Conservation (phyloP, 2,797 vertebrate genomes). For the Manis crassicaudata region DNA sequence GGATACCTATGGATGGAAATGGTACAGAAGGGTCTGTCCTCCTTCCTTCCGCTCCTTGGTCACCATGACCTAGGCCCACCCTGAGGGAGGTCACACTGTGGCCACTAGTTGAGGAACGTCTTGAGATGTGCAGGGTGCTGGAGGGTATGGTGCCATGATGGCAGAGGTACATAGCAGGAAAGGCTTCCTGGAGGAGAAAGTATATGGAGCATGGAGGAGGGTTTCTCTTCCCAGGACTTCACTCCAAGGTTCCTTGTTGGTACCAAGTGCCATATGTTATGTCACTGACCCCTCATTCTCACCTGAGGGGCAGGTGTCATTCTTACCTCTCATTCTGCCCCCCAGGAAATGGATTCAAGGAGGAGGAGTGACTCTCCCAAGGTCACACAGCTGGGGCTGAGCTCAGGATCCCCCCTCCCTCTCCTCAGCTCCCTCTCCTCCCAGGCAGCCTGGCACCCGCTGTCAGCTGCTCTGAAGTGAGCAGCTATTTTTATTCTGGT, state of each 20-base stretch:
- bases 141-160: neutral
- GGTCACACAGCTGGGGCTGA: constrained; percentile 66
- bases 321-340: neutral
- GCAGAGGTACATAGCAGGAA: neutral
- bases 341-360: neutral
- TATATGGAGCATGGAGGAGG: neutral
- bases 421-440: constrained; percentile 52
- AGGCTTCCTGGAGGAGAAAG: neutral
- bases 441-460: constrained; percentile 68
- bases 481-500: constrained; percentile 80
- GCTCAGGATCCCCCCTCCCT: constrained; percentile 53
- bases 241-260: neutral
- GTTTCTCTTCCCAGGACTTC: neutral
- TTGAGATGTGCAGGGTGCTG: neutral
- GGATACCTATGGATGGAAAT: neutral
- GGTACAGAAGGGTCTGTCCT: neutral
- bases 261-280: neutral
- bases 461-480: constrained; percentile 82
- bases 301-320: neutral
- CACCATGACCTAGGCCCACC: neutral
- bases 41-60: neutral
- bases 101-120: neutral
- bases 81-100: neutral
- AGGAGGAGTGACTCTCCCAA: constrained; percentile 67
- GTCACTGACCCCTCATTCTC: neutral